These are phyloP conservation scores for Hypocryptadius cinnamomeus DNA, from an alignment of 2,113 vertebrate genomes.

Conservation along the genomic window DNA sequence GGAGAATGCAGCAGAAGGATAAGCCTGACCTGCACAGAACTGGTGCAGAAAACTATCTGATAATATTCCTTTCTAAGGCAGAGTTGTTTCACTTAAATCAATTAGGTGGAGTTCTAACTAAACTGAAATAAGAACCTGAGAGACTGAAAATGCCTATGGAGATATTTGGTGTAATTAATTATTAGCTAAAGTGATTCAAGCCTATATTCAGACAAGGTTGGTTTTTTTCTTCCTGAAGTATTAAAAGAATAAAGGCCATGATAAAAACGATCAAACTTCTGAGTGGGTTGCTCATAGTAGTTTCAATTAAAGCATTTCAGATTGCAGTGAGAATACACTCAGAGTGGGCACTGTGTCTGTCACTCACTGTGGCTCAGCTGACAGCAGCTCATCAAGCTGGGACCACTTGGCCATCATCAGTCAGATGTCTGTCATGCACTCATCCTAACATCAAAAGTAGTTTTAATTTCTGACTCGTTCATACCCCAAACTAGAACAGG, in stretches of 20 bases:
- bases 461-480: neutral
- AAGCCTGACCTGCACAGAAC: neutral
- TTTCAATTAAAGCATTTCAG: neutral
- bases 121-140: neutral
- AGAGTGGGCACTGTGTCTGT: neutral
- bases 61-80: neutral
- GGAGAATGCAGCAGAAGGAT: neutral
- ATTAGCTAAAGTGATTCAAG: neutral
- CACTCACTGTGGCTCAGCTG: neutral
- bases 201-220: neutral
- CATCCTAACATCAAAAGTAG: neutral
- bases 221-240: neutral
- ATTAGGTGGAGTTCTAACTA: neutral
- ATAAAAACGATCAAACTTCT: neutral
- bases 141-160: neutral
- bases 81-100: neutral
- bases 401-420: neutral
- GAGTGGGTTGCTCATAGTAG: neutral
- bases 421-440: neutral
- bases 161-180: conserved; percentile 9
- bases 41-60: neutral
- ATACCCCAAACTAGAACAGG: neutral
- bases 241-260: neutral
- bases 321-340: neutral
- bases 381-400: neutral